Percentiles rank a stretch among this genome's conserved stretches.
Conservation (phyloP, 2,797 vertebrate species). For the Syncerus caffer region DNA sequence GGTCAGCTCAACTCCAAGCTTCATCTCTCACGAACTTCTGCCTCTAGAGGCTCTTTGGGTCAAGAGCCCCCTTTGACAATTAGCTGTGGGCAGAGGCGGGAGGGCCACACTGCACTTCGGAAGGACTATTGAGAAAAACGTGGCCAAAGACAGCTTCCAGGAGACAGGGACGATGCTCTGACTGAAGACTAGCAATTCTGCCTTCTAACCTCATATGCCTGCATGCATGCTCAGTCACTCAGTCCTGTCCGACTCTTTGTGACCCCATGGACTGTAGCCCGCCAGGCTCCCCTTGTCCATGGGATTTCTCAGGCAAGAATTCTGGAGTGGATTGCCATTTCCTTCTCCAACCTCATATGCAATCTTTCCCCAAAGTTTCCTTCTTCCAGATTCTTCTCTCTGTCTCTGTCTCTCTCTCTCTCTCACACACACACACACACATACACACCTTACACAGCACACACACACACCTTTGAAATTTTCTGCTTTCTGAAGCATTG, state of each 20-base stretch:
- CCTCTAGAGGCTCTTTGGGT: background rate
- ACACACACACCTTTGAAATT: background rate
- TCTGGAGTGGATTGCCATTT: background rate
- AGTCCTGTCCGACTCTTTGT: background rate
- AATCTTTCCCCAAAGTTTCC: background rate
- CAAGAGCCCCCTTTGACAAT: background rate
- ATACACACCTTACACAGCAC: no score
- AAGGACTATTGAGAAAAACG: background rate
- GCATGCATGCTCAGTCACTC: background rate
- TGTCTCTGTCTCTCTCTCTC: background rate
- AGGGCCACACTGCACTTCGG: background rate
- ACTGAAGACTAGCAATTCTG: background rate
- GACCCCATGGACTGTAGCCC: background rate
- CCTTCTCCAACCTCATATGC: background rate
- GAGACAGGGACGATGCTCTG: background rate
- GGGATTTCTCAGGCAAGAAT: background rate
- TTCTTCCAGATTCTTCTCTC: background rate
- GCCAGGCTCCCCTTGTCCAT: background rate
- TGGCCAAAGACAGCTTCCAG: background rate
- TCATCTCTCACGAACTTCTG: background rate
- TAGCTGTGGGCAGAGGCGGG: background rate
- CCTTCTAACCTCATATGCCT: background rate
- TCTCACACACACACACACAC: rapidly evolving
- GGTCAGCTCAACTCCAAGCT: background rate
- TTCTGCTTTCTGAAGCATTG: background rate